Base-by-base conservation (phyloP, 1,140 invertebrate species). In the Leptonema lineaticorne region DNA sequence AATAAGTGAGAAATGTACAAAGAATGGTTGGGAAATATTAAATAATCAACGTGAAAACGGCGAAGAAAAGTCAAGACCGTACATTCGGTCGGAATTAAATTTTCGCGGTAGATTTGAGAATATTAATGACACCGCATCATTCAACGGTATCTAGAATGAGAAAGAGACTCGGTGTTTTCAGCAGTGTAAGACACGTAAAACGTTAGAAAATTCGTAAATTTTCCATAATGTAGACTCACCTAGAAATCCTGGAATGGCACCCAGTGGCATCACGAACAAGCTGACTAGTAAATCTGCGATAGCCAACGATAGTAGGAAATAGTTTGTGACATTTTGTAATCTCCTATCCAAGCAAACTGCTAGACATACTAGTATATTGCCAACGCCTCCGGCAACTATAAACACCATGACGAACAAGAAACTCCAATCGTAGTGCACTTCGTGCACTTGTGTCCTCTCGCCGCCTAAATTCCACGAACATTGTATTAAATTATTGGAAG, bases 321-420 rank as follows among this genome's bases (percentile, higher is more conserved):
- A 95, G 81, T 98, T 97, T 48, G 95, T 97, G 22, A 96, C 91
- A 74, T 95, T 96, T 76, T 97, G 91, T 71, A 98, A 85, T 73
- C 88, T 84, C 59, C 89, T 86, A 81, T 96, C 93, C 57, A 93
- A 79, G 67, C 89, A 89, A 26, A 98, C 89, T 0, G 94, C 94
- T 70, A 96, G 81, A 78, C 94, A 95, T 30, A 98, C 95, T 24
- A 97, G 83, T 66, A 94, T 90, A 80, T 97, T 98, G 28, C 95
- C 95, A 56, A 96, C 78, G 11, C 93, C 90, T 18, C 95, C 95
- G 7, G 92, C 90, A 22, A 92, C 81, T 74, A 96, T 94, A 75
- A 95, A 91, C 72, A 93, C 83, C 63, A 91, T 83, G 24, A 90
- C 87, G 77, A 92, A 89, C 14, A 92, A 78, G 75, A 91, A 92